A percentile compares a stretch with the other conserved stretches of the same genome.
Evolutionary conservation across 1,140 invertebrate species (phyloP).

Genomic region (Drosophila leontia): DNA sequence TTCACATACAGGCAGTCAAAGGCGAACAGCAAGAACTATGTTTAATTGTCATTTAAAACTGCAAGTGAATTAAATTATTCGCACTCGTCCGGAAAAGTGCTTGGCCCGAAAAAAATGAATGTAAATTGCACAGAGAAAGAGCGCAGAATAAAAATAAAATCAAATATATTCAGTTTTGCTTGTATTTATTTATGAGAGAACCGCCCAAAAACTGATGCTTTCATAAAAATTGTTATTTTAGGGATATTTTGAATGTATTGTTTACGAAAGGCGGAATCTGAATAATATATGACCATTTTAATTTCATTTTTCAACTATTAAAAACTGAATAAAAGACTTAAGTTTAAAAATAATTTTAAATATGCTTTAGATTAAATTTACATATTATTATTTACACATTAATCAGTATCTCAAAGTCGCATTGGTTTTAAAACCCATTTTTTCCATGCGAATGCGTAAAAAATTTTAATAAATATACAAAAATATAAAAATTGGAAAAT

Average conservation of each 20-base stretch:
- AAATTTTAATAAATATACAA: background rate
- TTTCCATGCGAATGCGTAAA: background rate
- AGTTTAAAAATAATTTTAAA: too few relatives aligned
- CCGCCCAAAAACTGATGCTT: background rate
- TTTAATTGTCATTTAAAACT: constrained; percentile 64
- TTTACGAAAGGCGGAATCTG: background rate
- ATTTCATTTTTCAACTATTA: background rate
- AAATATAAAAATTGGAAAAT: background rate
- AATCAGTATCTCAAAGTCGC: background rate
- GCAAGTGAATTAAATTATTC: constrained; percentile 73
- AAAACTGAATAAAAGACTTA: too few relatives aligned
- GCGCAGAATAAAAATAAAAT: constrained; percentile 4
- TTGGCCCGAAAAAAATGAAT: constrained; percentile 22
- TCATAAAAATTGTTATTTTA: background rate
- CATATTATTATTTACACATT: background rate
- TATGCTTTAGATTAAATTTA: too few relatives aligned
- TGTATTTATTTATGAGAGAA: background rate
- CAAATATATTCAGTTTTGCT: constrained; percentile 4
- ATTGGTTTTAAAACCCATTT: background rate
- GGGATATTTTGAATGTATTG: background rate
- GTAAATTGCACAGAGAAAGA: constrained; percentile 2
- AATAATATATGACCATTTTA: background rate
- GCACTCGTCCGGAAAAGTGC: constrained; percentile 44
- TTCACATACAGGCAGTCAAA: constrained; percentile 47
- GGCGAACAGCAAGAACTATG: constrained; percentile 45